Evolutionary conservation across 1,140 invertebrate genomes (phyloP), one percentile per base, ranked within the genome.

Genomic region (Formica selysi): DNA sequence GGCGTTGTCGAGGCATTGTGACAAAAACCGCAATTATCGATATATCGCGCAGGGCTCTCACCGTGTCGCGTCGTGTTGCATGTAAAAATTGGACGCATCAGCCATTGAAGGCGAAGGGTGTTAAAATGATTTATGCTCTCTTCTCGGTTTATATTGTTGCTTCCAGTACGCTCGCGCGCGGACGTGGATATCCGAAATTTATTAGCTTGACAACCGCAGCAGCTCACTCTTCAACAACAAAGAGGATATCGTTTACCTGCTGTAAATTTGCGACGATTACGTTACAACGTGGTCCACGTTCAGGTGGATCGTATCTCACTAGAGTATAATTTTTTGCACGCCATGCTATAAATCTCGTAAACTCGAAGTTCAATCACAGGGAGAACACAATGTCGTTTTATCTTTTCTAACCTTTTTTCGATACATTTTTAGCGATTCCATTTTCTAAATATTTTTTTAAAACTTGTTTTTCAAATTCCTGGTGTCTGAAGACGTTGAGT

Each of bases 121-220:
- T 90, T 87, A 90, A 90, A 90, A 85, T 90, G 89, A 90, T 90
- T 90, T 88, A 90, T 88, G 81, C 76, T 83, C 86, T 71, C 78
- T 80, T 87, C 81, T 71, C 29, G 41, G 73, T 76, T 68, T 86
- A 83, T 87, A 87, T 85, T 87, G 89, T 87, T 67, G 76, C 83
- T 48, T 26, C 32, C 62, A 26, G 38, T 57, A 57, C 26, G 54
- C 19, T 13, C 68, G 54, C 54, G 67, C 51, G 41, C 71, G 73
- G 41, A 65, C 81, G 54, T 4, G 81, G 38, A 74, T 83, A 74
- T 74, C 79, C 68, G 71, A 61, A 85, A 78, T 78, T 85, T 85
- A 85, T 78, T 76, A 85, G 81, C 81, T 76, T 78, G 81, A 85
- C 74, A 85, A 85, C 71, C 74, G 81, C 81, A 76, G 73, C 81